These are phyloP conservation scores for Ptychochromis oligacanthus DNA, from an alignment of 2,113 vertebrate species.

Conservation along the genomic window DNA sequence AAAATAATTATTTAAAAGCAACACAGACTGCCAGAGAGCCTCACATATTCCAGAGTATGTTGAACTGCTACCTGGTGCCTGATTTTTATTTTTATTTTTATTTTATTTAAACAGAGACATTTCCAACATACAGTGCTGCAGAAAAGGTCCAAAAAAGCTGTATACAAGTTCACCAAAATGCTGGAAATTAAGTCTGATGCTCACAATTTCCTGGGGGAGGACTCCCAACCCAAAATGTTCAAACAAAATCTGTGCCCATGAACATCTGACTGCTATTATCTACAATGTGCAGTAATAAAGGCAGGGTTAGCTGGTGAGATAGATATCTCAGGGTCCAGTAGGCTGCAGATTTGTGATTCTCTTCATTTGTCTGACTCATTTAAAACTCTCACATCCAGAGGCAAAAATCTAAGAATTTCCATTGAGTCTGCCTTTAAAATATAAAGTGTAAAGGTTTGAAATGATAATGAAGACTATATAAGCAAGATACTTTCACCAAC, in stretches of 20 bases:
- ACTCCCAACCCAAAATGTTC: neutral
- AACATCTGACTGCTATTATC: neutral
- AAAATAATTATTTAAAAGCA: neutral
- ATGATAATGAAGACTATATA: neutral
- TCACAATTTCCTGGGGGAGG: too few species aligned
- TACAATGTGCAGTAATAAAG: neutral
- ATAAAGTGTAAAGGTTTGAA: neutral
- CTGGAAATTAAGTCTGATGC: too few species aligned
- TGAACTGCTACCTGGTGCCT: neutral
- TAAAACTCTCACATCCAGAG: neutral
- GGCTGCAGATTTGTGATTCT: neutral
- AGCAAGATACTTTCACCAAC: neutral
- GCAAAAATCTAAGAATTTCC: neutral
- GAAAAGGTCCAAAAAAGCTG: too few species aligned
- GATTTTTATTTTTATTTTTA: neutral
- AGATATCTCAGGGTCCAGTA: neutral
- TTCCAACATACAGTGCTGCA: neutral
- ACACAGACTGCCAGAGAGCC: too few species aligned
- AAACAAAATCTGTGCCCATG: neutral
- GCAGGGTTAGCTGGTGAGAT: neutral
- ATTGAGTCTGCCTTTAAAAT: neutral
- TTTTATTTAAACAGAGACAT: neutral
- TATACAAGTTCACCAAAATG: too few species aligned
- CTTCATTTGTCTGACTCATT: neutral
- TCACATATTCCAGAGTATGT: neutral